Evolutionary conservation across 2,113 vertebrate species (phyloP), one percentile per base, ranked within the genome.

Genomic region (Chaetodon trifascialis): DNA sequence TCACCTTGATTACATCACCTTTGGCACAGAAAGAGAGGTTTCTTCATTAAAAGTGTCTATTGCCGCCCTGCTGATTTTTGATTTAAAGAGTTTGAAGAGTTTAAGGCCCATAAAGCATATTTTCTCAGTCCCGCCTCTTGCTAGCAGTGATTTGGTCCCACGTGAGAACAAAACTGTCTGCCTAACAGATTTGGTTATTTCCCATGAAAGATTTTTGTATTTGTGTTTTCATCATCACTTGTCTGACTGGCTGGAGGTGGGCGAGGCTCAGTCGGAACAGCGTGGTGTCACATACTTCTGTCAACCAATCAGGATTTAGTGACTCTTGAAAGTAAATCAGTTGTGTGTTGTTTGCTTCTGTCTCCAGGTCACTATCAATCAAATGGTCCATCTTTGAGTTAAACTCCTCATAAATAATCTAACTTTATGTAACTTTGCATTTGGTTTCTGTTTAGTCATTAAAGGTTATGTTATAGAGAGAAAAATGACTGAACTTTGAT

Each of bases 1-100:
- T 96, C 87, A 99, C 96, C 92, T 96, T 96, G 79, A 97, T 96
- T 40, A 94, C 96, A 4, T 96, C 96, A 83, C 97, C 97, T 95
- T 96, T 96, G 91, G 97, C 96, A 87, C 94, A 95, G 76, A 97
- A n/a, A 86, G 52, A 86, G 5, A 86, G 40, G 10, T 83, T 86
- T 73, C 63, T 76, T 80, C 40, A 77, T 67, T 70, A 67, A 40
- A 60, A 72, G 60, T 65, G 59, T 79, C 34, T 49, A 9, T 17
- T 64, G 49, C 44, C 44, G 59, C 65, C 46, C n/a, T 49, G 44
- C 21, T 56, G 23, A 47, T 62, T 63, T 87, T 36, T 64, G 14
- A 65, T 25, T 16, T 11, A 65, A 10, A 10, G n/a, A 49, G 60
- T 36, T 59, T 30, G 3, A 54, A 8, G 38, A 40, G 38, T 44